phyloP scores from a whole-genome alignment of 2,888 invertebrate genomes.

The Clitarchus hookeri region DNA sequence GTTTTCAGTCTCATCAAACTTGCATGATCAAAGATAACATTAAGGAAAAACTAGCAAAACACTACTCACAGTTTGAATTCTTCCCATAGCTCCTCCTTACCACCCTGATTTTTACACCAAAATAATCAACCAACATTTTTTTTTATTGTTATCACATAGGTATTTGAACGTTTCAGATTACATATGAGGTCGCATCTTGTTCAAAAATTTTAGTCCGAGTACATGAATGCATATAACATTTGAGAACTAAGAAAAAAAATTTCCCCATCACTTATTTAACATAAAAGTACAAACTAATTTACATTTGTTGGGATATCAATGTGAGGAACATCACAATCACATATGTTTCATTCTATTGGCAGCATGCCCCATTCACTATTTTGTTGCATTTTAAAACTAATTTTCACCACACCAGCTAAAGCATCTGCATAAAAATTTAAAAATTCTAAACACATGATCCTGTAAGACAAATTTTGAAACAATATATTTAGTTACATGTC shows the following conservation, averaged over 20 bases:
- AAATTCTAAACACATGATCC: background rate
- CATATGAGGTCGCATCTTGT: background rate
- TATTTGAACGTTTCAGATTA: no score
- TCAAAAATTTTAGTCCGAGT: background rate
- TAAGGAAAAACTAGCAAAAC: no score
- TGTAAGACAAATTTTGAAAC: background rate
- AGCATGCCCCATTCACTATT: background rate
- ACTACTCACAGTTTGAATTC: no score
- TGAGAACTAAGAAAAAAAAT: background rate
- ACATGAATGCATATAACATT: background rate
- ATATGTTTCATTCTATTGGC: background rate
- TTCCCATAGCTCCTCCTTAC: no score
- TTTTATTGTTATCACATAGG: no score
- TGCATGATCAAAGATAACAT: no score
- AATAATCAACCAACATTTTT: no score
- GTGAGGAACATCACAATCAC: conserved; percentile 10
- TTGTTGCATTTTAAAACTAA: background rate
- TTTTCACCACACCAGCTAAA: background rate
- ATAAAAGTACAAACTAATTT: background rate
- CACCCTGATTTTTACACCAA: no score
- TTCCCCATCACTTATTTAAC: background rate
- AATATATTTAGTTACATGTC: background rate
- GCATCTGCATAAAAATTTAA: background rate
- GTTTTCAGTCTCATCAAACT: no score
- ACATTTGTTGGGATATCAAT: background rate